Evolutionary conservation across 2,113 vertebrate genomes (phyloP).

Genomic region (Oenanthe melanoleuca): DNA sequence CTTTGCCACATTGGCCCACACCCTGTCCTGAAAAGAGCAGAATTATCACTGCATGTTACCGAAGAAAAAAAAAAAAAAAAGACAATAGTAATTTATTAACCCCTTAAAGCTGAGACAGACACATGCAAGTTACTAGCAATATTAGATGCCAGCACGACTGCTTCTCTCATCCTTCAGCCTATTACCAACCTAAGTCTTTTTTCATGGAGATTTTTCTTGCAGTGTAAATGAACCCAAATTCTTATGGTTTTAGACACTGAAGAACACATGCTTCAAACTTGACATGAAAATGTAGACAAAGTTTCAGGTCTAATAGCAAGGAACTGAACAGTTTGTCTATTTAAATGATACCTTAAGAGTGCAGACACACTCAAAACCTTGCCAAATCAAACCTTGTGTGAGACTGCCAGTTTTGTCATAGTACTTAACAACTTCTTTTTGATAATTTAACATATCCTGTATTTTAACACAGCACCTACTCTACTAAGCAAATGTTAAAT

Average conservation of each 20-base stretch:
- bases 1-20: slow-evolving; percentile 94
- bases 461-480: not conserved
- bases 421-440: not conserved
- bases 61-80: not conserved
- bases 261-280: not conserved
- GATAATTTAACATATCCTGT: not conserved
- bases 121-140: not conserved
- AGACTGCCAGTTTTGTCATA: not conserved
- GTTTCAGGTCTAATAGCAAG: not conserved
- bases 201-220: not conserved
- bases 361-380: not conserved
- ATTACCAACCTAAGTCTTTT: not conserved
- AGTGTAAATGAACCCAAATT: not conserved
- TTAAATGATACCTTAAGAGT: not conserved
- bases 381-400: not conserved
- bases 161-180: not conserved
- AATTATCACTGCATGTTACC: slow-evolving; percentile 54
- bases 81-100: not conserved
- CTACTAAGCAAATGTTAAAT: not conserved
- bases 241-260: not conserved
- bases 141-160: not conserved
- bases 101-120: not conserved
- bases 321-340: not conserved
- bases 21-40: slow-evolving; percentile 89
- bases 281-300: not conserved